Evolutionary conservation across 2,888 invertebrate species (phyloP).

Genomic region (Eumacrocentrus americanus): DNA sequence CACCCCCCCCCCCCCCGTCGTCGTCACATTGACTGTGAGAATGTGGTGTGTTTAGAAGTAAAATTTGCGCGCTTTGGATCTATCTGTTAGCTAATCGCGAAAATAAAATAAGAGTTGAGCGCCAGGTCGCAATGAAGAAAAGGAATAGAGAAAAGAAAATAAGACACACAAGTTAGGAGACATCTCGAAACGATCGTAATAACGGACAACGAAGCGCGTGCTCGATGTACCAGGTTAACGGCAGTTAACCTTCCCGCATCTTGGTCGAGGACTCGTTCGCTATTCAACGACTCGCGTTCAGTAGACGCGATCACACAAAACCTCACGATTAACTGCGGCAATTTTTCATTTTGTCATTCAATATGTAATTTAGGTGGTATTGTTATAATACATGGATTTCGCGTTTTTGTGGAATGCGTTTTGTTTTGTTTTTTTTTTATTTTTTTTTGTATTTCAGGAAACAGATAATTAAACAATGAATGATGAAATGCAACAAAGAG

Average conservation of each 20-base stretch:
- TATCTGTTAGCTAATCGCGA: too few species aligned
- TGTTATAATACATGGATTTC: too few species aligned
- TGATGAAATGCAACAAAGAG: slow-evolving; percentile 11
- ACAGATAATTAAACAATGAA: slow-evolving; percentile 17
- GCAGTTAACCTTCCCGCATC: slow-evolving; percentile 51
- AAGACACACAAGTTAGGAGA: slow-evolving; percentile 26
- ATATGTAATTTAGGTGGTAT: too few species aligned
- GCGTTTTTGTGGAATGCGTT: not conserved
- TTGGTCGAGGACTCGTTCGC: slow-evolving; percentile 22
- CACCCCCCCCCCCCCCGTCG: too few species aligned
- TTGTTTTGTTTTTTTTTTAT: slow-evolving; percentile 11
- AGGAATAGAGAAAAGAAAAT: slow-evolving; percentile 30
- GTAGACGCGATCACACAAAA: slow-evolving; percentile 1
- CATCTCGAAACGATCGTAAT: slow-evolving; percentile 36
- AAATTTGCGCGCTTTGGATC: not conserved
- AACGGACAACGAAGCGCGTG: slow-evolving; percentile 44
- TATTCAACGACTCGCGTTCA: slow-evolving; percentile 14
- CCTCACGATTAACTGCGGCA: not conserved
- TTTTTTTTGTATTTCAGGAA: slow-evolving; percentile 18
- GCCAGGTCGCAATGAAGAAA: slow-evolving; percentile 27
- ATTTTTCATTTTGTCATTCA: slow-evolving; percentile 4
- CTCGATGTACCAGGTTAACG: slow-evolving; percentile 48
- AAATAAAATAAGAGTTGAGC: too few species aligned
- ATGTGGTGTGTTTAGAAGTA: not conserved
- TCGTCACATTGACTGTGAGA: too few species aligned